A percentile compares a stretch with the other conserved stretches of the same genome.
phyloP scores from a whole-genome alignment of 2,797 vertebrate genomes.

The Labroides dimidiatus region DNA sequence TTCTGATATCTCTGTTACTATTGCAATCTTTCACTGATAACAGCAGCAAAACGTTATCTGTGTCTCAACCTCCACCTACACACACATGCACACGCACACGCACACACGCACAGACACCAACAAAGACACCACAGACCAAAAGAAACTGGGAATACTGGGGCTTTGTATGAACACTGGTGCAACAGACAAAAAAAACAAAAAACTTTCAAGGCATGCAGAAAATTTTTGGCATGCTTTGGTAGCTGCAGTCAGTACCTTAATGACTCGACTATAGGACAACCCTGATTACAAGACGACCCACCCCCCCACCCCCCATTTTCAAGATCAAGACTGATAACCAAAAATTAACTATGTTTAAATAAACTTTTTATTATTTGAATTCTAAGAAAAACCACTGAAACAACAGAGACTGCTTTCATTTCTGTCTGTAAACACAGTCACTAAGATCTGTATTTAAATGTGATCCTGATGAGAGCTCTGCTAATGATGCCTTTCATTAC shows the following conservation, averaged over 20 bases:
- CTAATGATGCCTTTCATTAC: no score
- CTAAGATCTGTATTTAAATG: neutral
- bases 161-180: neutral
- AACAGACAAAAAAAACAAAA: no score
- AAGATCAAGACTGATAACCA: no score
- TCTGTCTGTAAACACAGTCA: no score
- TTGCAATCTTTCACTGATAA: conserved; percentile 42
- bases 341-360: no score
- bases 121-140: neutral
- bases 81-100: neutral
- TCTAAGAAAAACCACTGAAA: no score
- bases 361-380: no score
- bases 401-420: no score
- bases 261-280: no score
- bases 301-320: no score
- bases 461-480: no score
- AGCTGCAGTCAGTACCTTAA: neutral
- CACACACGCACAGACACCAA: neutral
- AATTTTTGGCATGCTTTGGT: neutral
- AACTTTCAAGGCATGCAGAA: neutral
- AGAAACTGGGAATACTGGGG: neutral
- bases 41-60: conserved; percentile 44
- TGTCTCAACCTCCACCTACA: neutral
- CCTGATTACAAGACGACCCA: no score
- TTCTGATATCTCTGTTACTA: conserved; percentile 50